These are phyloP conservation scores for Lasioglossum marginatum DNA, from an alignment of 2,888 invertebrate species.

Conservation along the genomic window DNA sequence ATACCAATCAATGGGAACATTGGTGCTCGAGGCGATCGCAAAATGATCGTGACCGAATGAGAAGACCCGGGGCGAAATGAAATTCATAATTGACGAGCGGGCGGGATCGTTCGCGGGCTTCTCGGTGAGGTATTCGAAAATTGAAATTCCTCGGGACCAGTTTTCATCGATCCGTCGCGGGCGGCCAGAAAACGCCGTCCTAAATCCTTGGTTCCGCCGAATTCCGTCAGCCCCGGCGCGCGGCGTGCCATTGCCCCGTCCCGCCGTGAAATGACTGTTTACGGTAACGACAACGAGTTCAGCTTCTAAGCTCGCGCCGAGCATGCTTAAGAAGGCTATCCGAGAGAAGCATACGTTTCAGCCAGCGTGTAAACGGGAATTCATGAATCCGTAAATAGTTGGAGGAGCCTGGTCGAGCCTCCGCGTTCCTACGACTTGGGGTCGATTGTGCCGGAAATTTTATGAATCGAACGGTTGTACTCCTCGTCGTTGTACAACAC, in stretches of 20 bases:
- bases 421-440: neutral
- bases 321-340: constrained; percentile 38
- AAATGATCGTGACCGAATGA: neutral
- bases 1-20: neutral
- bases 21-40: neutral
- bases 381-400: constrained; percentile 39
- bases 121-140: constrained; percentile 6
- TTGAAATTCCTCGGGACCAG: constrained; percentile 17
- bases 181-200: neutral
- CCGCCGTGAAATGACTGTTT: constrained; percentile 36
- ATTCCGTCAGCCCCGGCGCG: constrained; percentile 36
- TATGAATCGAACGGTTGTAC: neutral
- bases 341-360: constrained; percentile 12
- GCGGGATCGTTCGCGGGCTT: neutral
- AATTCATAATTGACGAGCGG: constrained; percentile 14
- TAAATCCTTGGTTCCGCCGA: neutral
- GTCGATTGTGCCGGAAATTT: neutral
- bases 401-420: neutral
- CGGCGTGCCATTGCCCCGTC: constrained; percentile 9
- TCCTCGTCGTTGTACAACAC: neutral
- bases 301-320: constrained; percentile 16
- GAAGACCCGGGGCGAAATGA: constrained; percentile 12
- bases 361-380: constrained; percentile 14
- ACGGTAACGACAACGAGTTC: constrained; percentile 42
- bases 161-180: neutral